Percentiles rank a stretch among this genome's conserved stretches.
Conservation (phyloP, 2,113 vertebrate species). For the Peromyscus maniculatus region DNA sequence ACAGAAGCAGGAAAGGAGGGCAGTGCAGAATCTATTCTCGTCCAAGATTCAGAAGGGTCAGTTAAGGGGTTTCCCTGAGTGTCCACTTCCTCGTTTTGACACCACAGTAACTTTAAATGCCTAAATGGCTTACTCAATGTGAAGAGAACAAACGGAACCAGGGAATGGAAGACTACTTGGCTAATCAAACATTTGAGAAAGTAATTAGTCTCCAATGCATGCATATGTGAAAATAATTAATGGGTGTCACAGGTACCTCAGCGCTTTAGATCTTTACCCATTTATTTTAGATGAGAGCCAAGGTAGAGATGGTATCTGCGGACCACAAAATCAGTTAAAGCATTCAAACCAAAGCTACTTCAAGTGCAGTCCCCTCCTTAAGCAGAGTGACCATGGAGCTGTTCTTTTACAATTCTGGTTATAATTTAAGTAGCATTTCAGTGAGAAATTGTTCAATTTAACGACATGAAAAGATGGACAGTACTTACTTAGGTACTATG, state of each 20-base stretch:
- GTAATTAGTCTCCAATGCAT: neutral
- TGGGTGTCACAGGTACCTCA: slow-evolving; percentile 25
- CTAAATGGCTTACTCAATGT: slow-evolving; percentile 6
- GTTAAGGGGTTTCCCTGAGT: slow-evolving; percentile 1
- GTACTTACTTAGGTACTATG: neutral
- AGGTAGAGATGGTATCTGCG: slow-evolving; percentile 7
- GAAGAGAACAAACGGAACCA: neutral
- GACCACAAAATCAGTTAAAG: slow-evolving; percentile 60
- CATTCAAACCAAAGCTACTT: slow-evolving; percentile 58
- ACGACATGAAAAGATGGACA: slow-evolving; percentile 4
- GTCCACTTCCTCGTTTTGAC: slow-evolving; percentile 31
- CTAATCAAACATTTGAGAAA: neutral
- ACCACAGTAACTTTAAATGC: slow-evolving; percentile 64
- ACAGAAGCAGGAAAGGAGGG: neutral
- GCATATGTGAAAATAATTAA: slow-evolving; percentile 50
- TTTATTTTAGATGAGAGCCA: slow-evolving; percentile 48
- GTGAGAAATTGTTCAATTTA: slow-evolving; percentile 53
- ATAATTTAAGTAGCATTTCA: slow-evolving; percentile 72
- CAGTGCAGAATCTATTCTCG: neutral
- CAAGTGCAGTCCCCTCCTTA: slow-evolving; percentile 57
- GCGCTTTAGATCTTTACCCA: neutral
- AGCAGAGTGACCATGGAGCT: slow-evolving; percentile 43
- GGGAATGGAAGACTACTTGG: neutral
- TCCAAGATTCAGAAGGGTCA: slow-evolving; percentile 58
- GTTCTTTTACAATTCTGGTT: slow-evolving; percentile 63